Evolutionary conservation across 2,113 vertebrate species (phyloP).

Genomic region (Glareola pratincola): DNA sequence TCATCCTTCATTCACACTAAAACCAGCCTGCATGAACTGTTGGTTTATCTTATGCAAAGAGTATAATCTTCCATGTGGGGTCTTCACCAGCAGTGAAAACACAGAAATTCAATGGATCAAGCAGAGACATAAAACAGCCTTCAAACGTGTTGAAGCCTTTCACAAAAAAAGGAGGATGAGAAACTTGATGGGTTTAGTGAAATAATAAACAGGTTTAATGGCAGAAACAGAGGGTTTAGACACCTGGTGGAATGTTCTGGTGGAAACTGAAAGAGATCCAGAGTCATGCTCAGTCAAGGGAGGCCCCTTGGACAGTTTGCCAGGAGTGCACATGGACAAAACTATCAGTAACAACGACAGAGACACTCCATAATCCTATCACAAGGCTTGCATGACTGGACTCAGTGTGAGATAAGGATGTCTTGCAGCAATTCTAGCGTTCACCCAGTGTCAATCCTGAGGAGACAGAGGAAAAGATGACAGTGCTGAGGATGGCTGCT

Average conservation of each 20-base stretch:
- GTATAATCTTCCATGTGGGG: fast-evolving
- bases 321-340: background rate
- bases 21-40: background rate
- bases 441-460: background rate
- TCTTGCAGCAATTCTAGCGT: background rate
- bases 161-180: background rate
- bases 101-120: background rate
- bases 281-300: background rate
- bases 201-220: background rate
- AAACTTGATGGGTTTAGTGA: background rate
- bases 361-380: fast-evolving
- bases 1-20: background rate
- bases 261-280: background rate
- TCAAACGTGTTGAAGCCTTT: background rate
- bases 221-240: background rate
- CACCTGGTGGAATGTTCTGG: background rate
- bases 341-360: background rate
- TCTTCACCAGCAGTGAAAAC: background rate
- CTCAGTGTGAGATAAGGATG: background rate
- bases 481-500: background rate
- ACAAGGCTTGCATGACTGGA: too few relatives aligned
- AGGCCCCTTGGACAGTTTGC: background rate
- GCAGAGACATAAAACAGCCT: background rate
- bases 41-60: background rate
- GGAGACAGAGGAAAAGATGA: background rate